These are phyloP conservation scores for Hylomyscus alleni DNA, from an alignment of 2,797 vertebrate species.

Conservation along the genomic window DNA sequence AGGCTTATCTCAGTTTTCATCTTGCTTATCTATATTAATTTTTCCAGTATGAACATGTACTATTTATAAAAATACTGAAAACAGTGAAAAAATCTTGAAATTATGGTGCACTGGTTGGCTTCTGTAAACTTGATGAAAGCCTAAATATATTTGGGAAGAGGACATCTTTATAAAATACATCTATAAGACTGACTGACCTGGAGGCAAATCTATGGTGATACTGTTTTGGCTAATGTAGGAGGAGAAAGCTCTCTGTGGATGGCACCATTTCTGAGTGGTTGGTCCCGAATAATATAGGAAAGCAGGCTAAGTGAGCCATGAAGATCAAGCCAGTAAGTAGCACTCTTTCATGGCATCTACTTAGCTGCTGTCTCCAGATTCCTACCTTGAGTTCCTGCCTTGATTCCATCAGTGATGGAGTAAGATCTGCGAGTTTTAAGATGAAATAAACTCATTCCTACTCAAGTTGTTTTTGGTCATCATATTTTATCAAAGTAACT, in stretches of 20 bases:
- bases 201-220: not conserved
- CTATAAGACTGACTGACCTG: not conserved
- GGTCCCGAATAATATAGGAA: not conserved
- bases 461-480: not conserved
- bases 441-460: not conserved
- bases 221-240: not conserved
- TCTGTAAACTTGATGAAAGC: not conserved
- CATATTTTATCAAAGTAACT: not conserved
- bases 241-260: not conserved
- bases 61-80: not conserved
- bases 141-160: not conserved
- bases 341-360: not conserved
- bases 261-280: not conserved
- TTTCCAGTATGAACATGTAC: not conserved
- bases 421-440: not conserved
- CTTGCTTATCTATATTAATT: constrained; percentile 34
- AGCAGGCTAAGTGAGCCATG: not conserved
- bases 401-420: not conserved
- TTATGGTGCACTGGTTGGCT: not conserved
- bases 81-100: not conserved
- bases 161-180: not conserved
- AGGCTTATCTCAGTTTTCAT: constrained; percentile 37
- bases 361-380: not conserved
- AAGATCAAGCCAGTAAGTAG: not conserved
- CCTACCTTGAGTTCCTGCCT: not conserved